Evolutionary conservation across 1,140 invertebrate genomes (phyloP).

Genomic region (Ylistrum balloti): DNA sequence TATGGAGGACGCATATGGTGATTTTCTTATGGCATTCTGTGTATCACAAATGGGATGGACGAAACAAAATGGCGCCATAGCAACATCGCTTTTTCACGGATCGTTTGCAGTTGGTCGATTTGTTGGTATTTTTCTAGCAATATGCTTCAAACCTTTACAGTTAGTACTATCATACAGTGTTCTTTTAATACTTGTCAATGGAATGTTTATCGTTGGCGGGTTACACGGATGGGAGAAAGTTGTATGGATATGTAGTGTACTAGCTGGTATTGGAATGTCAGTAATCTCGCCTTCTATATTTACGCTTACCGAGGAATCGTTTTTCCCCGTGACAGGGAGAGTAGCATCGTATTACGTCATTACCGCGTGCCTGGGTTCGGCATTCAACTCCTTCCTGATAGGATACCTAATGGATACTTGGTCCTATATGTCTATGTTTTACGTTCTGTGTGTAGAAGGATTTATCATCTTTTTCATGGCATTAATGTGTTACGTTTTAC

Average conservation of each 20-base stretch:
- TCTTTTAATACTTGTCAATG: background rate
- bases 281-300: background rate
- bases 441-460: background rate
- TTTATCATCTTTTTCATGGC: background rate
- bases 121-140: constrained; percentile 24
- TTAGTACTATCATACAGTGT: background rate
- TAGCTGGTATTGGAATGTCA: background rate
- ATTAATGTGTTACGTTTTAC: background rate
- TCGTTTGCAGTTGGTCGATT: constrained; percentile 46
- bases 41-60: constrained; percentile 41
- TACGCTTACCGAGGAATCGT: background rate
- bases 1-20: constrained; percentile 28
- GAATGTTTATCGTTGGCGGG: background rate
- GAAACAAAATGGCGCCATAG: constrained; percentile 42
- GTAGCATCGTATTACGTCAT: constrained; percentile 6
- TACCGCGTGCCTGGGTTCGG: background rate
- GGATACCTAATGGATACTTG: constrained; percentile 1
- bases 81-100: background rate
- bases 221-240: background rate
- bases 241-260: background rate
- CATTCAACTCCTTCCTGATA: background rate
- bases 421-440: background rate
- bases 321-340: background rate
- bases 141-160: constrained; percentile 14
- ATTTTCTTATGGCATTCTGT: constrained; percentile 5